Evolutionary conservation across 2,113 vertebrate genomes (phyloP).

Genomic region (Mastomys coucha): DNA sequence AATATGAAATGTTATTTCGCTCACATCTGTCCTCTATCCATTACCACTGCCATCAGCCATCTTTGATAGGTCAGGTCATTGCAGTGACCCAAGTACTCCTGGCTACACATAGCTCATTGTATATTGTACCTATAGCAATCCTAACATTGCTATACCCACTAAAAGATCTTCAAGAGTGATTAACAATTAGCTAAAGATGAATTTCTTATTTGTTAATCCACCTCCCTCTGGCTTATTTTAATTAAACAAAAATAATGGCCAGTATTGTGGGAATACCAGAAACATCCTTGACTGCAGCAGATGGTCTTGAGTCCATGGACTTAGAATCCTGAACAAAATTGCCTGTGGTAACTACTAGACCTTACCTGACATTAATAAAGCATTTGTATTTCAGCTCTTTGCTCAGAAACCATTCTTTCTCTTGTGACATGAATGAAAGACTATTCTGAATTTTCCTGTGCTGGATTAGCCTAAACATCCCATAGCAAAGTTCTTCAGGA

Average conservation of each 20-base stretch:
- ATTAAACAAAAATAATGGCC: not conserved
- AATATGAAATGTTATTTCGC: not conserved
- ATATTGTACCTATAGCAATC: not conserved
- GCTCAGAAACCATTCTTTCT: not conserved
- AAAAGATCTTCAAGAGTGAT: not conserved
- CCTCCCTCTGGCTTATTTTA: not conserved
- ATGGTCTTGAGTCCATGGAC: not conserved
- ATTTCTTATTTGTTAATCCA: not conserved
- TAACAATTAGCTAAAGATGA: not conserved
- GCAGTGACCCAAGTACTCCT: not conserved
- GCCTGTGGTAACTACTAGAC: not conserved
- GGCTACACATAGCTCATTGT: not conserved
- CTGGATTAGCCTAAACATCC: constrained; percentile 33
- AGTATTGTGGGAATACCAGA: not conserved
- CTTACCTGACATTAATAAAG: not conserved
- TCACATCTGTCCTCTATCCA: not conserved
- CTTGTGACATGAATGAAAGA: not conserved
- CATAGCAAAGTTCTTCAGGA: constrained; percentile 50
- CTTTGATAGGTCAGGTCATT: not conserved
- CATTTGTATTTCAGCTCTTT: constrained; percentile 7
- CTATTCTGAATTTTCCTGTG: not conserved
- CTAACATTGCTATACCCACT: not conserved
- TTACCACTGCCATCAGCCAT: not conserved
- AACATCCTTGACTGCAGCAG: not conserved
- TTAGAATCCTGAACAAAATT: constrained; percentile 21